Base-by-base conservation (phyloP, 2,888 invertebrate genomes). In the Liopterus haemorrhoidalis region DNA sequence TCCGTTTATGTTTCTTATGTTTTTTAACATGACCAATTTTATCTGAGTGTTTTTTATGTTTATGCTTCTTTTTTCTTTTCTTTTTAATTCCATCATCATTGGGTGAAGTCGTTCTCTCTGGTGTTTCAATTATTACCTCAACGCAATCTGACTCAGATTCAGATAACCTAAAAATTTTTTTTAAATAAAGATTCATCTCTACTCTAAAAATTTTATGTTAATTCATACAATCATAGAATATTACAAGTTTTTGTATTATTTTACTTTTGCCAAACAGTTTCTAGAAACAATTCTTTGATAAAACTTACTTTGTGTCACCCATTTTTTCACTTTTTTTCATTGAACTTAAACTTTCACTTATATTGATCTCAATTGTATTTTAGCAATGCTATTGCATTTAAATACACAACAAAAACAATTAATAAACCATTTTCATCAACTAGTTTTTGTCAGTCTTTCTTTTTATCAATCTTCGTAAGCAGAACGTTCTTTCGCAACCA, bases 21-120 rank as follows among this genome's bases (percentile, higher is more conserved):
- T 81, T 82, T 57, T 78, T 80, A 49, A 70, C 70, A 46, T 69
- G 69, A 21, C 73, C 73, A n/a, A 67, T 62, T 48, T 75, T 77
- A 15, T 73, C 74, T 15, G 61, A 55, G 54, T 69, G 70, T 46
- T 73, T 72, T 55, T 70, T 72, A 56, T 73, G 73, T 59, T 75
- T 75, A 56, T 72, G 73, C 52, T 76, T 78, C 55, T 78, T 76
- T 60, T 81, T 83, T 55, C 79, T 79, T 65, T 85, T 86, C 62
- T 82, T 82, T 56, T 80, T 67, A 20, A 37, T 41, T 12, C 46
- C 44, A 33, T 47, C 45, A 32, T 42, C 43, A 11, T 30, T 35
- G n/a, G 31, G 19, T 4, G 48, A 28, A 15, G 22, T 30, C 12
- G 28, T 30, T 36, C 40, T 32, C 20, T 32, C 45, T 18, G 50